Base-by-base conservation (phyloP, 2,888 invertebrate species). In the Helobdella robusta region DNA sequence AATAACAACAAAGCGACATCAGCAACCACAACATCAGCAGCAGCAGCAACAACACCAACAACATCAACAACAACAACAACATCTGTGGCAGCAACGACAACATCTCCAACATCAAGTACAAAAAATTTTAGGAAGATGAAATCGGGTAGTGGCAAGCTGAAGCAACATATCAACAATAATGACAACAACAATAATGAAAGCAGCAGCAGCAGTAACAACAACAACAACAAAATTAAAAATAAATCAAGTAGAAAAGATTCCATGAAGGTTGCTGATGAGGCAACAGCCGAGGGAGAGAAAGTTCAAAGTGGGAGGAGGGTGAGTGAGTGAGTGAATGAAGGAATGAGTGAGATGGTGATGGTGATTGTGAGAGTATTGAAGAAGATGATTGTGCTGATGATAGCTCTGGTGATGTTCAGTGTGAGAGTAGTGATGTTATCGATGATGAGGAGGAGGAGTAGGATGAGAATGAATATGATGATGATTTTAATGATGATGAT, bases 21-120 rank as follows among this genome's bases (percentile, higher is more conserved):
- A 50, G 25, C 50, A 50, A 50, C 50, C 6, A 50, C 50, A 6
- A n/a, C n/a, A n/a, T n/a, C n/a, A n/a, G n/a, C n/a, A n/a, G n/a
- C n/a, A n/a, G 25, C 50, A 50, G 25, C 50, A 50, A 18, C 23
- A 8, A 18, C 4, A 4, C 50, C n/a, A 4, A 4, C 50, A 8
- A 4, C 18, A 23, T 25, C 50, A 50, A 50, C n/a, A 50, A 50
- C 50, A 50, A 50, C 18, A 50, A 54, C 30, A 54, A 25, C 30
- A 54, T 32, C 30, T 32, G 32, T 23, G 32, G 32, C 54, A 54
- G 32, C 54, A 54, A 4, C 18, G 25, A 50, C 50, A 50, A 50
- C n/a, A 50, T 23, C 25, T n/a, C n/a, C n/a, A n/a, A 50, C 6
- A n/a, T 25, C 50, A 20, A 50, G 23, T 11, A 50, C n/a, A 6